Conservation (phyloP, 2,797 vertebrate species). For the Eulemur albifrons region DNA sequence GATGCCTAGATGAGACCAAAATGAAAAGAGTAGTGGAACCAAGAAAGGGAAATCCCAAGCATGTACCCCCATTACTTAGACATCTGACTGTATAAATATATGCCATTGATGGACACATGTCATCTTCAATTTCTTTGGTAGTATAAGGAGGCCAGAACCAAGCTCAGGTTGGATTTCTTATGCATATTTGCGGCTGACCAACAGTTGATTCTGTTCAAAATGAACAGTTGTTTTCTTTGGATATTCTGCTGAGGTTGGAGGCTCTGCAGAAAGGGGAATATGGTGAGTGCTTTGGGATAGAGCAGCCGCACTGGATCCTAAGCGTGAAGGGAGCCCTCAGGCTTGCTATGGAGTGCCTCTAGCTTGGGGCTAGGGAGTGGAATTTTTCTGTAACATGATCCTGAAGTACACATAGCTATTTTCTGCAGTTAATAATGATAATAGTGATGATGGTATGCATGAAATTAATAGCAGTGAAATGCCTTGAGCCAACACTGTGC, state of each 20-base stretch:
- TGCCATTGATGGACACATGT: not conserved
- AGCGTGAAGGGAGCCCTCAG: not conserved
- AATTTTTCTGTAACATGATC: slow-evolving; percentile 42
- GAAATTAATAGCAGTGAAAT: not conserved
- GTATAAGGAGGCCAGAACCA: not conserved
- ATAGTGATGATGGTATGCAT: not conserved
- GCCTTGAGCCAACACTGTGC: not conserved
- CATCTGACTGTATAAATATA: not conserved
- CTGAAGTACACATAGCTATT: not conserved
- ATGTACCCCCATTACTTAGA: not conserved
- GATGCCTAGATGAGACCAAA: not conserved
- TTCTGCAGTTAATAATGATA: slow-evolving; percentile 5
- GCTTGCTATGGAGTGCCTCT: not conserved
- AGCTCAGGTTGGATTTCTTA: not conserved
- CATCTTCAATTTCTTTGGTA: not conserved
- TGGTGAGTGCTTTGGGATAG: not conserved
- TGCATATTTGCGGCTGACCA: not conserved
- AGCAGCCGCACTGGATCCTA: not conserved
- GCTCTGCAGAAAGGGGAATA: not conserved
- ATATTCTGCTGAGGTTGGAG: not conserved
- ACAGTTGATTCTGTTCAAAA: not conserved
- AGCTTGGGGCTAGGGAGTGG: not conserved
- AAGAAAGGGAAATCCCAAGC: not conserved
- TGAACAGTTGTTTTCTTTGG: not conserved
- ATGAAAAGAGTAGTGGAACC: not conserved